phyloP scores from a whole-genome alignment of 2,888 invertebrate genomes.

The Helicoverpa assulta region DNA sequence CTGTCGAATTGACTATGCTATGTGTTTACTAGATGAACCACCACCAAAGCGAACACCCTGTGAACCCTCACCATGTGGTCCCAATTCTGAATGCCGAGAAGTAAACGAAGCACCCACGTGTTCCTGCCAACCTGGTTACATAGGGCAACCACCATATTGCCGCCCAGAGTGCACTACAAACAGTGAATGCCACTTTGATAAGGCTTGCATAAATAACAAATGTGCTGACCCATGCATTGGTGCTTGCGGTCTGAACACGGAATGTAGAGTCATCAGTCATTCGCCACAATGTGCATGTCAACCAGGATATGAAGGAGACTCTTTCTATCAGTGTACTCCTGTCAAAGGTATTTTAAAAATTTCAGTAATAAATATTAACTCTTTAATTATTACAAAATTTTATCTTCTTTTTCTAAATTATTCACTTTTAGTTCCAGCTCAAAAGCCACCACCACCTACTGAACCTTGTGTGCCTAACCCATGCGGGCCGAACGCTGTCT shows the following conservation, averaged over 20 bases:
- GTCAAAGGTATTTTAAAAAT: constrained; percentile 72
- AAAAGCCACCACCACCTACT: constrained; percentile 68
- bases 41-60: constrained; percentile 88
- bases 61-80: constrained; percentile 94
- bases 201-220: constrained; percentile 94
- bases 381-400: not conserved
- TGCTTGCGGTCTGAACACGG: constrained; percentile 94
- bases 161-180: constrained; percentile 95
- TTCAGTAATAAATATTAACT: not conserved
- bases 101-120: constrained; percentile 91
- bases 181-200: constrained; percentile 94
- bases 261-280: constrained; percentile 95
- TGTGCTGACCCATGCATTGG: constrained; percentile 95
- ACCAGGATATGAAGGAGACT: constrained; percentile 93
- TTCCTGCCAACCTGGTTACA: constrained; percentile 93
- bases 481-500: constrained; percentile 92
- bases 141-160: constrained; percentile 94
- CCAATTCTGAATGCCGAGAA: constrained; percentile 93
- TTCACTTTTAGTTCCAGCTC: constrained; percentile 57
- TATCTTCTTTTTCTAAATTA: not conserved
- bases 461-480: constrained; percentile 91
- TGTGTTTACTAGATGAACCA: constrained; percentile 70
- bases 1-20: not conserved
- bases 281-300: constrained; percentile 96
- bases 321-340: constrained; percentile 92